Base-by-base conservation (phyloP, 2,113 vertebrate genomes). In the Dryoscopus gambensis region DNA sequence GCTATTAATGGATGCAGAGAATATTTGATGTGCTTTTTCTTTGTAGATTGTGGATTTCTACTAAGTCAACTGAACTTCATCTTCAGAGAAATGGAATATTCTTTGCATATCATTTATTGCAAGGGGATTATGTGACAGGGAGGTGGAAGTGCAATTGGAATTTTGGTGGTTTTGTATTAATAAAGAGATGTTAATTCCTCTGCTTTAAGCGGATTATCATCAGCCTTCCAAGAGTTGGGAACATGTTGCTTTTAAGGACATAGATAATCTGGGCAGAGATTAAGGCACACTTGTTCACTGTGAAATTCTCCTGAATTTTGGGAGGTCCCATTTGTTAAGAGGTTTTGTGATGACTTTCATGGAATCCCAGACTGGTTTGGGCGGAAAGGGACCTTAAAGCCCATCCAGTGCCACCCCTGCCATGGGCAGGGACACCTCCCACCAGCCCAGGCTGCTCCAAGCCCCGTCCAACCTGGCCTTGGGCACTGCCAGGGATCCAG, bases 391-490 rank as follows among this genome's bases (percentile, higher is more conserved):
- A 35, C 14, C 25, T 23, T 1, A 49, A 83, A 76, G 2, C 5
- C 1, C 55, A 31, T 4, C 21, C 55, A 25, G 5, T 40, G 0
- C 21, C 70, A 68, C 30, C 37, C 30, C 21, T 69, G 14, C 55
- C 55, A 7, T 35, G 78, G 33, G 5, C 24, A 27, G 30, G 25
- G 40, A 49, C 47, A 49, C 4, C 15, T 69, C 4, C 35, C 40
- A 23, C 14, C 2, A 0, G 0, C 21, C 40, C 70, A 23, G 35
- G 10, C 0, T 35, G 25, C 8, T 69, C 31, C 53, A 44, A 74
- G 0, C 19, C 13, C 19, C 0, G 0, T 57, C 22, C 44, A 73
- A 0, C 11, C 53, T 35, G 56, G 21, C 47, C 31, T 63, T 4
- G 47, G 42, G 1, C 31, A 16, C 14, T 60, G 0, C 24, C 55